Evolutionary conservation across 2,797 vertebrate species (phyloP).

Genomic region (Potorous gilbertii): DNA sequence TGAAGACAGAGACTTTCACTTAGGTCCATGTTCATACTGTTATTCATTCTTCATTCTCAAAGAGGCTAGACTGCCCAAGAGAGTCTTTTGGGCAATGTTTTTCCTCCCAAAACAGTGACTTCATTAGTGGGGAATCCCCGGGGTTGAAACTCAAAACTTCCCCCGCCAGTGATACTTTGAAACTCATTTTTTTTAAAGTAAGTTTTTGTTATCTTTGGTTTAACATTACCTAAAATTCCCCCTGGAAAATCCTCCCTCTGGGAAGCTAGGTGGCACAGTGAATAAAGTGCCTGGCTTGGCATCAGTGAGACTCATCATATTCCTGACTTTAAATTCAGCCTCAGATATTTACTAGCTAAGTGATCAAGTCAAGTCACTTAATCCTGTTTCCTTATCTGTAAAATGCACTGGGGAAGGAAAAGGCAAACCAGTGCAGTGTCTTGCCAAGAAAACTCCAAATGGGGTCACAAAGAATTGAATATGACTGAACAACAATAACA

Average conservation of each 20-base stretch:
- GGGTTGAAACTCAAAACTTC: background rate
- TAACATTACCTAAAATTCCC: background rate
- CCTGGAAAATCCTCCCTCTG: background rate
- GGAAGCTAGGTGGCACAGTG: background rate
- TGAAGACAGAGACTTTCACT: background rate
- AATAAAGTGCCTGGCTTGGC: background rate
- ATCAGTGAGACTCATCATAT: background rate
- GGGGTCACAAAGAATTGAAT: background rate
- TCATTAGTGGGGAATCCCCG: background rate
- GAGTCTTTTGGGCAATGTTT: background rate
- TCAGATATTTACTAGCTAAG: background rate
- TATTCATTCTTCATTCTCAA: background rate
- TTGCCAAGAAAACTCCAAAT: background rate
- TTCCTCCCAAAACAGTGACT: background rate
- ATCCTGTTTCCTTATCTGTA: background rate
- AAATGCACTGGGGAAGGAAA: background rate
- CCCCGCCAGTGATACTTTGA: background rate
- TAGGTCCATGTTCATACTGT: background rate
- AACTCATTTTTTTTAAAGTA: background rate
- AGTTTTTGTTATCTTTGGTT: background rate
- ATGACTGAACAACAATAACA: background rate
- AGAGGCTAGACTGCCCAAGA: background rate
- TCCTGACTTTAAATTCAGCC: background rate
- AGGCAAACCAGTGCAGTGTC: background rate
- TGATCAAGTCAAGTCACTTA: background rate